Percentiles rank a stretch among this genome's conserved stretches.
phyloP scores from a whole-genome alignment of 1,140 invertebrate species.

The Formica selysi region DNA sequence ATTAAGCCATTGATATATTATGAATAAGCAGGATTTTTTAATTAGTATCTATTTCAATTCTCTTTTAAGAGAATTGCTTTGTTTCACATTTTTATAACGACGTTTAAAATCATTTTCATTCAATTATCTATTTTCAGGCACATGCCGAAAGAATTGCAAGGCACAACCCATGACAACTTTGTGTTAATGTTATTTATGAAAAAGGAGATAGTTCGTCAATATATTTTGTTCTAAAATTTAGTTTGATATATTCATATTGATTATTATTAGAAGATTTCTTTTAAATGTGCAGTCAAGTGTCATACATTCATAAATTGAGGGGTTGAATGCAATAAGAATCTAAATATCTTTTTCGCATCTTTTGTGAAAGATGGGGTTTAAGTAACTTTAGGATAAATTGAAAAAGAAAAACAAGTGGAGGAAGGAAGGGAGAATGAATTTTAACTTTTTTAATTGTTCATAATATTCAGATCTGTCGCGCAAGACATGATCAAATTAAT shows the following conservation, averaged over 20 bases:
- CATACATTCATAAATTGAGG: slow-evolving; percentile 18
- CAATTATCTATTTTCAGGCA: slow-evolving; percentile 16
- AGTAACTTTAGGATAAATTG: neutral
- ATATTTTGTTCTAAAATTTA: neutral
- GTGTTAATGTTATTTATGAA: neutral
- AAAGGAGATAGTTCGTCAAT: neutral
- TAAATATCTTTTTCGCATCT: neutral
- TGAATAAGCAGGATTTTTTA: neutral
- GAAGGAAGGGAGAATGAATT: neutral
- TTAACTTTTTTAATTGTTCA: neutral
- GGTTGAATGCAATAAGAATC: neutral
- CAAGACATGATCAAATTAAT: neutral
- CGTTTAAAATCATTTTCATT: neutral
- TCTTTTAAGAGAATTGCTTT: neutral
- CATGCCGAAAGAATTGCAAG: slow-evolving; percentile 8
- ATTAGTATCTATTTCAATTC: neutral
- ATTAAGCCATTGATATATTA: neutral
- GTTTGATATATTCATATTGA: neutral
- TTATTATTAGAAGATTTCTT: neutral
- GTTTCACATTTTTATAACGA: neutral
- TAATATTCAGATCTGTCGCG: neutral
- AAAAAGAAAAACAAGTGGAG: neutral
- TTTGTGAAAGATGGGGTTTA: neutral
- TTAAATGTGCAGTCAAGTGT: neutral
- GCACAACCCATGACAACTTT: slow-evolving; percentile 29